phyloP scores from a whole-genome alignment of 2,888 invertebrate species.

The Harpalus rufipes region DNA sequence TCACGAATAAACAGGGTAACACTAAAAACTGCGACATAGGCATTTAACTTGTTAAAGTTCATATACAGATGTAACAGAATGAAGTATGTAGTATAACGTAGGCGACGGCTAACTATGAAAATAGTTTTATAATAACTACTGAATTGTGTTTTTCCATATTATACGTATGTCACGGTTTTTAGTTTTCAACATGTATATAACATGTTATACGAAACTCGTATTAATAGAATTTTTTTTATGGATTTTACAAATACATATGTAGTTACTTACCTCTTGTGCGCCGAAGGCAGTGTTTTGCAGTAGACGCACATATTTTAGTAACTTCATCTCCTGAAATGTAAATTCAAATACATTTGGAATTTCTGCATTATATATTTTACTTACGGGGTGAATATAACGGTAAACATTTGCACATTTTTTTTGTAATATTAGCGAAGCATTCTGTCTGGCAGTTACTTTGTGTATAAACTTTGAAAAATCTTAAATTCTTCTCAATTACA shows the following conservation, averaged over 20 bases:
- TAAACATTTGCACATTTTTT: constrained; percentile 70
- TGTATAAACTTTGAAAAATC: constrained; percentile 71
- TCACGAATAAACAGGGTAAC: too few species aligned
- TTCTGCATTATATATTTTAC: constrained; percentile 47
- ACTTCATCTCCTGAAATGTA: constrained; percentile 2
- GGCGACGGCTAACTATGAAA: too few species aligned
- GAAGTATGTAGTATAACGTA: too few species aligned
- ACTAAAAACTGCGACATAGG: too few species aligned
- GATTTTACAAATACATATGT: too few species aligned
- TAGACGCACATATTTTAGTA: neutral
- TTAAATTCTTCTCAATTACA: constrained; percentile 69
- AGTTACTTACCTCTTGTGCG: neutral
- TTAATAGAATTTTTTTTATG: neutral
- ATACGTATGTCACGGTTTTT: neutral
- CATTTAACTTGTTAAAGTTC: too few species aligned
- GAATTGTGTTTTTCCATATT: too few species aligned
- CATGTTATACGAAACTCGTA: neutral
- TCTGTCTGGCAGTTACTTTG: constrained; percentile 71
- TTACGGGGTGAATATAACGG: constrained; percentile 72
- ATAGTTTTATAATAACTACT: too few species aligned
- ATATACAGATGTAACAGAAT: too few species aligned
- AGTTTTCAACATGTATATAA: too few species aligned
- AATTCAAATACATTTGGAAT: neutral
- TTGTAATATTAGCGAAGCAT: constrained; percentile 71
- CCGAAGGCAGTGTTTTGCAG: neutral